Evolutionary conservation across 1,140 invertebrate species (phyloP).

Genomic region (Orchestia grillus): DNA sequence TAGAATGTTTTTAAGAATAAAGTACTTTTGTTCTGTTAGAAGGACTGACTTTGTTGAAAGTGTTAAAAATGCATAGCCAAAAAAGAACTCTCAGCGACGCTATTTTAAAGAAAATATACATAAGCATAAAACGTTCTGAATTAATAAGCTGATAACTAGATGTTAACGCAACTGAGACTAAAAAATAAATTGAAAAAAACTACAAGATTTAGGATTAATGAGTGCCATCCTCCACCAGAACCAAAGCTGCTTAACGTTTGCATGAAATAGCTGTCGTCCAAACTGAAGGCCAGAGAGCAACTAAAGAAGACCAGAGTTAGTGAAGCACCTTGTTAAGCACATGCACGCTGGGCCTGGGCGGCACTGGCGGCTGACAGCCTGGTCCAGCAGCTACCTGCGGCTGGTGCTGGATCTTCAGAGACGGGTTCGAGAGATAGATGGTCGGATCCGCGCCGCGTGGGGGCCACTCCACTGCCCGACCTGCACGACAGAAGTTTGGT

Average conservation of each 20-base stretch:
- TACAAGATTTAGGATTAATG: background rate
- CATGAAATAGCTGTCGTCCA: background rate
- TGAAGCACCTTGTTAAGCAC: conserved; percentile 44
- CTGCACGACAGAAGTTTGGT: background rate
- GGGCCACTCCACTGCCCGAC: conserved; percentile 39
- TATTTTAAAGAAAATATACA: background rate
- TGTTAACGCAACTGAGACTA: background rate
- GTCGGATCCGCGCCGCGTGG: background rate
- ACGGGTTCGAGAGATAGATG: conserved; percentile 45
- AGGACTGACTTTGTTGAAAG: background rate
- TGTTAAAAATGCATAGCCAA: background rate
- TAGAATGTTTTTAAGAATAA: background rate
- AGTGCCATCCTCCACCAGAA: background rate
- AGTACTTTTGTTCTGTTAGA: background rate
- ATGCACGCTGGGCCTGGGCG: conserved; percentile 38
- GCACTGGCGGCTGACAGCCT: background rate
- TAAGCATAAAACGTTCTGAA: background rate
- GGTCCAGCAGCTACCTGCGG: background rate
- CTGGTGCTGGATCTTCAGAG: background rate
- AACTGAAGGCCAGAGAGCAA: background rate
- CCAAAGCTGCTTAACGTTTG: background rate
- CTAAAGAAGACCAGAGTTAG: background rate
- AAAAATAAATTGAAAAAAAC: background rate
- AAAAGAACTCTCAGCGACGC: background rate
- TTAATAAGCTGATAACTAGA: background rate